A percentile compares a stretch with the other conserved stretches of the same genome.
phyloP scores from a whole-genome alignment of 2,113 vertebrate species.

The Xiphias gladius region DNA sequence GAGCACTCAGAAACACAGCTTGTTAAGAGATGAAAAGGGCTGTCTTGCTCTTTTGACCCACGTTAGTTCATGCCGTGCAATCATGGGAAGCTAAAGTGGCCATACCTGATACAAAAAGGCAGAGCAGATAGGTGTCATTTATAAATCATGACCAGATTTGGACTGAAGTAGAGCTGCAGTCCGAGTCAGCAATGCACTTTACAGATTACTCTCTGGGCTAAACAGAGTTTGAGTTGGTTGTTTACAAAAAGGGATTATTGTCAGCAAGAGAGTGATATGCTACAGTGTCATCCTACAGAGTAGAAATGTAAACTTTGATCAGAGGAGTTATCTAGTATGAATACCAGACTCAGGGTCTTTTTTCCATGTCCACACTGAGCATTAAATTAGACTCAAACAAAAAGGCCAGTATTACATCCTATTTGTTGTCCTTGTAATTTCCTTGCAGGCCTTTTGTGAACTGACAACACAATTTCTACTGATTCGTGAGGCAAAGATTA shows the following conservation, averaged over 20 bases:
- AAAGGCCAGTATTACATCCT: slow-evolving; percentile 17
- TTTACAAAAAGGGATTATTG: slow-evolving; percentile 49
- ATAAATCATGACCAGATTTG: slow-evolving; percentile 61
- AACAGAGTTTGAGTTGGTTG: slow-evolving; percentile 29
- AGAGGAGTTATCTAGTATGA: slow-evolving; percentile 1
- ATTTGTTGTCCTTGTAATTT: slow-evolving; percentile 61
- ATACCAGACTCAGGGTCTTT: background rate
- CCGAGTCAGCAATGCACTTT: slow-evolving; percentile 38
- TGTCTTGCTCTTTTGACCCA: slow-evolving; percentile 41
- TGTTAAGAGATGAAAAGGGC: slow-evolving; percentile 40
- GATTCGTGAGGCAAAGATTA: slow-evolving; percentile 61
- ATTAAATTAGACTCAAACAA: slow-evolving; percentile 48
- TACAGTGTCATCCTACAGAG: slow-evolving; percentile 28
- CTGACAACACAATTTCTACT: slow-evolving; percentile 51
- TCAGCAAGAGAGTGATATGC: slow-evolving; percentile 33
- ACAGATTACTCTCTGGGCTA: slow-evolving; percentile 35
- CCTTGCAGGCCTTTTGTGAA: slow-evolving; percentile 45
- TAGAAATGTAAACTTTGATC: slow-evolving; percentile 41
- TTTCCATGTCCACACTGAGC: slow-evolving; percentile 2
- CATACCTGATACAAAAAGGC: slow-evolving; percentile 43
- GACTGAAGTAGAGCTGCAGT: slow-evolving; percentile 7
- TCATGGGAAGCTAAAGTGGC: slow-evolving; percentile 51
- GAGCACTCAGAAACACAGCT: slow-evolving; percentile 38
- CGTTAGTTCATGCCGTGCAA: slow-evolving; percentile 24
- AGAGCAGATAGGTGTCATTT: slow-evolving; percentile 60